Evolutionary conservation across 2,797 vertebrate species (phyloP), one percentile per base, ranked within the genome.

Genomic region (Leptatherina wallacei): DNA sequence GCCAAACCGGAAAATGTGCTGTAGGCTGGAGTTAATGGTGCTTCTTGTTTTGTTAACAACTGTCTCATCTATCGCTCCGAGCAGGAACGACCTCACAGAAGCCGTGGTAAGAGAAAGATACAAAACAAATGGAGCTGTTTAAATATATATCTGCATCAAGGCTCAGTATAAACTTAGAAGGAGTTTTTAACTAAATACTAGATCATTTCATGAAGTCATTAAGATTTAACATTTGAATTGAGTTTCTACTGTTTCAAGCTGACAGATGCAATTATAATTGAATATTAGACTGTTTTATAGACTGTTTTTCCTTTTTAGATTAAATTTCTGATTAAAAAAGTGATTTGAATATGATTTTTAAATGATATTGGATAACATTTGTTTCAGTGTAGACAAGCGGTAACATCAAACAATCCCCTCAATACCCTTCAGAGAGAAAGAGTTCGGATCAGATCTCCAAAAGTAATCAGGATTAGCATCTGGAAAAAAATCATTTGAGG

Each of bases 31-130:
- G 60, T 64, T 85, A 38, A 75, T 86, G 69, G 22, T 68, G 42
- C 54, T 93, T 71, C 58, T 93, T 51, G 47, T 91, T 75, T 71
- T 91, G 65, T 67, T 92, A 66, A 81, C 76, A 32, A 24, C 73
- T 38, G 62, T 79, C 44, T 78, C 86, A 24, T 83, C 82, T 20
- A 27, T 68, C 2, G 77, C 84, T 12, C 55, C 56, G 61, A 89
- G 82, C 79, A 73, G 71, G 49, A 74, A 80, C 1, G 85, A 86
- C 24, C 27, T 86, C 29, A 72, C 64, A 0, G 82, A 90, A 62
- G 93, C 92, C 0, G 61, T 81, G 88, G 94, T 95, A 86, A 94
- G 92, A 75, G 2, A 18, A 27, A 58, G 13, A 16, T 0, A 27
- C 2, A 32, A 32, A 32, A 42, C 20, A 32, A 62, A 4, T 1